Evolutionary conservation across 2,888 invertebrate genomes (phyloP), one percentile per base, ranked within the genome.

Genomic region (Linnaemya tessellans): DNA sequence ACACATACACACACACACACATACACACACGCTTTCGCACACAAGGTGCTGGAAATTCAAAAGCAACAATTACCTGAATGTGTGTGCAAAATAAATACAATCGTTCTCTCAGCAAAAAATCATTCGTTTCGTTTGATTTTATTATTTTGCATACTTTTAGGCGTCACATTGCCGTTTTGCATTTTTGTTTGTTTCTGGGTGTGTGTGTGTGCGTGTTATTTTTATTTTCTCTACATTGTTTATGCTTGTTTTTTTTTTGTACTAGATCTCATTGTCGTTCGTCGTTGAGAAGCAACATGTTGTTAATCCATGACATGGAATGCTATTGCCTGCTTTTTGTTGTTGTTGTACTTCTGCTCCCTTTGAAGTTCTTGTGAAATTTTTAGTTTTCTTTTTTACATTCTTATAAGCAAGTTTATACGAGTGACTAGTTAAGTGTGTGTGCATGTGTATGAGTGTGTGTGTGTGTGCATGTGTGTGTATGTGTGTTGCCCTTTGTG

Each of bases 251-350:
- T 20, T 38, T 20, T 38, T 49, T 41, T 58, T 49, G 22, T 56
- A 11, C 41, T 41, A 11, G 41, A 10, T 67, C 25, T 46, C 11
- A 43, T 64, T 75, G 70, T 51, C 22, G 41, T 41, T 41, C 30
- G 20, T 51, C 65, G 81, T 85, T 85, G 74, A 82, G 85, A 85
- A 85, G 85, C 85, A 85, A 85, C 85, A 85, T 75, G 85, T 85
- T 85, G 85, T 80, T 82, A 75, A 75, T 75, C 58, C 65, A 71
- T 74, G 75, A 60, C 51, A 58, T 58, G 64, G 18, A 38, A 80
- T 80, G 46, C 46, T 38, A 68, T 43, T 74, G 51, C 22, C 41
- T 46, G 46, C 30, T 41, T 22, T 1, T 13, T 30, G 22, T 49
- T n/a, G 35, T 43, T 43, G 22, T 43, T 46, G 18, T 46, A 0